These are phyloP conservation scores for Scomber japonicus DNA, from an alignment of 2,113 vertebrate species.

Conservation along the genomic window DNA sequence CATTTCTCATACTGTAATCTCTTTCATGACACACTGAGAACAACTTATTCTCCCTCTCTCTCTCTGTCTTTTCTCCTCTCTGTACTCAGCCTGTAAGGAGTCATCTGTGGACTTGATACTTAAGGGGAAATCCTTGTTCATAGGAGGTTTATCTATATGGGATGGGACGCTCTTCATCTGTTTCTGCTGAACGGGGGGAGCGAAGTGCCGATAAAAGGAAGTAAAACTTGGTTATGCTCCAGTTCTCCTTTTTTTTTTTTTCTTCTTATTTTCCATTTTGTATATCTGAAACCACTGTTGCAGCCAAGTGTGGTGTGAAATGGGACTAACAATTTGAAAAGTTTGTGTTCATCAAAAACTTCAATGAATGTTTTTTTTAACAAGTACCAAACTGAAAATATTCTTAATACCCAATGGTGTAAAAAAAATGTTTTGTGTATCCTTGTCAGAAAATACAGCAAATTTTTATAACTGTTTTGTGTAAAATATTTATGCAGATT, in stretches of 20 bases:
- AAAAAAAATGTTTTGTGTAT: slow-evolving; percentile 52
- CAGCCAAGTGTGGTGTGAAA: slow-evolving; percentile 28
- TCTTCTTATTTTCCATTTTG: slow-evolving; percentile 26
- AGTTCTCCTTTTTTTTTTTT: slow-evolving; percentile 7
- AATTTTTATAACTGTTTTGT: slow-evolving; percentile 85
- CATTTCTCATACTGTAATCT: slow-evolving; percentile 43
- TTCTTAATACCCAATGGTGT: slow-evolving; percentile 45
- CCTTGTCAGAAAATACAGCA: slow-evolving; percentile 57
- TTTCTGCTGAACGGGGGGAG: slow-evolving; percentile 41
- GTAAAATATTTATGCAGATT: slow-evolving; percentile 95
- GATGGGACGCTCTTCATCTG: slow-evolving; percentile 57
- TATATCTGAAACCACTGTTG: slow-evolving; percentile 46
- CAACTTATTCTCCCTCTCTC: slow-evolving; percentile 46
- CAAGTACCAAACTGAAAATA: slow-evolving; percentile 48
- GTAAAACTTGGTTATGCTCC: slow-evolving; percentile 25
- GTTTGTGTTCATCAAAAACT: slow-evolving; percentile 51
- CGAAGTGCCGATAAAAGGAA: slow-evolving; percentile 54
- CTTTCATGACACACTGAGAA: slow-evolving; percentile 39
- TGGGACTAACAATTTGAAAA: slow-evolving; percentile 30
- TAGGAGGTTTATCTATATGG: slow-evolving; percentile 45
- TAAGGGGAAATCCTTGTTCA: slow-evolving; percentile 44
- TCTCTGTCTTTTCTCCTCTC: slow-evolving; percentile 59
- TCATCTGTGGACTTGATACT: slow-evolving; percentile 56
- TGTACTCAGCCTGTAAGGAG: slow-evolving; percentile 73
- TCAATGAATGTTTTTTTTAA: slow-evolving; percentile 49